Evolutionary conservation across 2,797 vertebrate genomes (phyloP), one percentile per base, ranked within the genome.

Genomic region (Argentina silus): DNA sequence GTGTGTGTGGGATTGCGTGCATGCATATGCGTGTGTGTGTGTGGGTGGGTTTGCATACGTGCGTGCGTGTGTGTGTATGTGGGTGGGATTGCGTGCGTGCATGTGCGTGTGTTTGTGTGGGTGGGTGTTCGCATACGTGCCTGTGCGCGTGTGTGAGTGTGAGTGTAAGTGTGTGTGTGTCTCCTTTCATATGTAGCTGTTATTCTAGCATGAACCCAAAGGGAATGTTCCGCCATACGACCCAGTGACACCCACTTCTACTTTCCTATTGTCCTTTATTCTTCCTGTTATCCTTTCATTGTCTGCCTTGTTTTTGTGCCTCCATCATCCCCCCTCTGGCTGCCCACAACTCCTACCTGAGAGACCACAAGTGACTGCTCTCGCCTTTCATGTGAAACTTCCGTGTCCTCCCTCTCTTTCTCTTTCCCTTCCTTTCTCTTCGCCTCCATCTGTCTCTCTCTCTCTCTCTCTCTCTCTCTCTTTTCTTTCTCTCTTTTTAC

Each of bases 391-490:
- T 78, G 73, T 81, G 63, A 63, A 85, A 82, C 70, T 42, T 75
- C 78, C 79, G 27, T 77, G 69, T 78, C 75, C 50, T 81, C 78
- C 15, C 72, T 70, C 44, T 71, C 69, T 73, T 77, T 81, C 76
- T 64, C 67, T 19, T 21, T 48, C 47, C 55, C 56, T 65, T 51
- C 53, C 36, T 60, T 61, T 68, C 71, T 77, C 74, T 84, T 77
- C 73, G 78, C 80, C 81, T 87, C 91, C 89, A 92, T 92, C 91
- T 92, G 90, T 87, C 81, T 78, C 76, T 79, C 2, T 5, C 47
- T 50, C 23, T 62, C 55, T 55, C 44, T 36, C 43, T n/a, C n/a
- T n/a, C n/a, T n/a, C n/a, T n/a, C 23, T 51, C 45, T 6, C 14
- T 2, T 44, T 66, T 27, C 17, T 36, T 48, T 36, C 27, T 4